phyloP scores from a whole-genome alignment of 2,113 vertebrate genomes.

The Phylloscopus trochilus region DNA sequence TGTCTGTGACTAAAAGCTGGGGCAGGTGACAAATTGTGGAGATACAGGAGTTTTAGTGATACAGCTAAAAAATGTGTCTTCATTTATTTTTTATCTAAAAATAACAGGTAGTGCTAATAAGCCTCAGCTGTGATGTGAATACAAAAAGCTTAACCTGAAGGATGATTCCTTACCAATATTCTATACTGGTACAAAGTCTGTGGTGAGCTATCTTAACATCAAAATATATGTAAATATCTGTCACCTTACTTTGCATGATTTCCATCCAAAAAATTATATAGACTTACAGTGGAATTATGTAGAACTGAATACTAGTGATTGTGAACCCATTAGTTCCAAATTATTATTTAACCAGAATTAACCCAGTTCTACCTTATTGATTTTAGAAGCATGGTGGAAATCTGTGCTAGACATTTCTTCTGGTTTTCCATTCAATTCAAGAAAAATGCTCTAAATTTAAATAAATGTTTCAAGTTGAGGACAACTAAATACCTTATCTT shows the following conservation, averaged over 20 bases:
- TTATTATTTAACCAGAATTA: not conserved
- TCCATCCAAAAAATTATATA: not conserved
- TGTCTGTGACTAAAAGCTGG: not conserved
- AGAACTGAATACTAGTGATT: not conserved
- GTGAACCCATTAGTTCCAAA: not conserved
- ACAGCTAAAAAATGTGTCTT: not conserved
- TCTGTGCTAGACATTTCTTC: not conserved
- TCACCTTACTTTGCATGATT: not conserved
- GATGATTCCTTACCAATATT: not conserved
- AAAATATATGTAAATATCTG: not conserved
- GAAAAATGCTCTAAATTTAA: not conserved
- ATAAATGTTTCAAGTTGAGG: not conserved
- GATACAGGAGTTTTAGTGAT: not conserved
- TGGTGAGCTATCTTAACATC: not conserved
- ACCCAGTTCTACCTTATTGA: not conserved
- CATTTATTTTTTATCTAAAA: not conserved
- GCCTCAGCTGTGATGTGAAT: not conserved
- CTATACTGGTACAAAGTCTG: not conserved
- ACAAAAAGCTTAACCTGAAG: not conserved
- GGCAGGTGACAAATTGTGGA: not conserved
- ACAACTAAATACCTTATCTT: not conserved
- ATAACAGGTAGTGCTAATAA: not conserved
- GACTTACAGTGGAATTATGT: not conserved
- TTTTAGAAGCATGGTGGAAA: not conserved
- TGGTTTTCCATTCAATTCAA: not conserved